Evolutionary conservation across 2,888 invertebrate genomes (phyloP), one percentile per base, ranked within the genome.

Genomic region (Polydrusus cervinus): DNA sequence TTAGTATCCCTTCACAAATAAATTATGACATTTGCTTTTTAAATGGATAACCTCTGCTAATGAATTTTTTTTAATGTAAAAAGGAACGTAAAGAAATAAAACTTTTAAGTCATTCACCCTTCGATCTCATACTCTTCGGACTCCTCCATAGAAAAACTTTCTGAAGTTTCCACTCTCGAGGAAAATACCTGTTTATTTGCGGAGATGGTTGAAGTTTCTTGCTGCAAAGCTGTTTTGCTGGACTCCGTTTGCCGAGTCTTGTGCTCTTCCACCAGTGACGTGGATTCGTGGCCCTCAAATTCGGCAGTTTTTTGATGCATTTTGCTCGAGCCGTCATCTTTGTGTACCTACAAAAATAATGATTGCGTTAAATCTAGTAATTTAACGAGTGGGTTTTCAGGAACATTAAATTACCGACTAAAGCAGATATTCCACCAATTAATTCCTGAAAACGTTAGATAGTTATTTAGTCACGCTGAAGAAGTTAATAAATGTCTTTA

Each of bases 81-180:
- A 45, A 45, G n/a, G 20, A 8, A 60, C 16, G 1, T 40, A 7
- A 16, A 49, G 47, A 30, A 47, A 18, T 51, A 34, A 47, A 45
- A 64, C 20, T 20, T 30, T 51, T 62, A 64, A 25, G 18, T 30
- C 20, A 45, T 71, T 82, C 78, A 84, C 74, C 81, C 83, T 71
- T 85, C 84, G 38, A 81, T 78, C 80, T 85, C 87, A 80, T 84
- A 87, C 80, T 88, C 87, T 80, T 86, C 85, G 20, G 83, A 82
- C 80, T 87, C 87, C 82, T 87, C 87, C 81, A 85, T 85, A 66
- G 85, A 85, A 76, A 84, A 87, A 79, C 86, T 86, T 79, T 86
- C 84, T 25, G 87, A 86, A 43, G 86, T 85, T 71, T 86, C 84
- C 67, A 85, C 82, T 80, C 84, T 84, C 64, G 85, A 81, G 18